These are phyloP conservation scores for Lonchura striata DNA, from an alignment of 2,113 vertebrate species.

Conservation along the genomic window DNA sequence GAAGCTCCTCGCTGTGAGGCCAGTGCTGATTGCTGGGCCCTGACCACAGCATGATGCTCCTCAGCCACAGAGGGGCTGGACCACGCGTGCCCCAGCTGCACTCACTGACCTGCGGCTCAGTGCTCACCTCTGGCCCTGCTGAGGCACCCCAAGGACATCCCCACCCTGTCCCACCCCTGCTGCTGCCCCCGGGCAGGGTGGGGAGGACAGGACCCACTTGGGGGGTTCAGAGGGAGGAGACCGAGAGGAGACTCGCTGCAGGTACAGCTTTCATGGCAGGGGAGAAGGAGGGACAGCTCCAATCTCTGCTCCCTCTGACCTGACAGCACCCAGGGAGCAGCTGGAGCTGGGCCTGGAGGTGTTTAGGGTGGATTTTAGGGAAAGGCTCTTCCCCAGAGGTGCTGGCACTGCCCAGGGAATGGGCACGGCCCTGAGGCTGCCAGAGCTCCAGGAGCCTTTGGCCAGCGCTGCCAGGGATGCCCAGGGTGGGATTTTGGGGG, in stretches of 20 bases:
- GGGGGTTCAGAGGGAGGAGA: neutral
- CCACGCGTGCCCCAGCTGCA: neutral
- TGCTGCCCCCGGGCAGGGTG: too few species aligned
- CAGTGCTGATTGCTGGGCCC: neutral
- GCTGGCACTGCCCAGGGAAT: neutral
- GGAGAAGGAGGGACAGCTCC: neutral
- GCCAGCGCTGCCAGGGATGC: neutral
- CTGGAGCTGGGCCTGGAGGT: neutral
- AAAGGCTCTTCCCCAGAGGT: neutral
- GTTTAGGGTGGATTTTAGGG: fast-evolving
- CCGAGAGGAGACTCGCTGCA: neutral
- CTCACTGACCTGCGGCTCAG: neutral
- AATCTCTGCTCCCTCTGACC: neutral
- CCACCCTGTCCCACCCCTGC: fast-evolving
- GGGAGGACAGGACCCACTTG: neutral
- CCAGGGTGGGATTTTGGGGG: neutral
- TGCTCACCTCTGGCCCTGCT: neutral
- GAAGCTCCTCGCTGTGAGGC: neutral
- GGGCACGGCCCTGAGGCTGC: neutral
- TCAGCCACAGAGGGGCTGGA: neutral
- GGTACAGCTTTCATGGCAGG: neutral
- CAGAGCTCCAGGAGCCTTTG: neutral
- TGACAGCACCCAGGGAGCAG: fast-evolving
- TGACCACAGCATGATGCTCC: slow-evolving; percentile 9
- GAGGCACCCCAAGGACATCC: neutral